phyloP scores from a whole-genome alignment of 2,888 invertebrate species.

The Galerucella calmariensis region DNA sequence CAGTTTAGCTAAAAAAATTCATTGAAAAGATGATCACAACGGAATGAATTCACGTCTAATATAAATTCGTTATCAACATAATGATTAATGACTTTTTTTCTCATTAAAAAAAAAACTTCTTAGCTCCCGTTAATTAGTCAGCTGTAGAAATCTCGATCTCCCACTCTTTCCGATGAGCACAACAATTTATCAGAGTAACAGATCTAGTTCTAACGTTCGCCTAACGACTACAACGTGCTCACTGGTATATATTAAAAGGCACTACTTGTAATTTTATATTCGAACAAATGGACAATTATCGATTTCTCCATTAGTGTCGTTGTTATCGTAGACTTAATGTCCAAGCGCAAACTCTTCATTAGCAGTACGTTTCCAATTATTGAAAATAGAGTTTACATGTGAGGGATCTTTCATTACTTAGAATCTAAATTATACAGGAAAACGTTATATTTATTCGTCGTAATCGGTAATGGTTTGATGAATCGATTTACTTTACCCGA shows the following conservation, averaged over 20 bases:
- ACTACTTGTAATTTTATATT: constrained; percentile 60
- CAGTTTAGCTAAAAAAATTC: too few species aligned
- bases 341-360: constrained; percentile 63
- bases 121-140: not conserved
- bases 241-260: constrained; percentile 54
- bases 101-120: not conserved
- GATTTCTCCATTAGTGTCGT: constrained; percentile 64
- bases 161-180: constrained; percentile 25
- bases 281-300: constrained; percentile 64
- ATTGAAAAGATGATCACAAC: too few species aligned
- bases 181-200: constrained; percentile 42
- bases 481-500: constrained; percentile 42
- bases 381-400: constrained; percentile 52
- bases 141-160: constrained; percentile 21
- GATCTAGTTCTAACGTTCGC: constrained; percentile 53
- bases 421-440: constrained; percentile 28
- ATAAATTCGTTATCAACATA: not conserved
- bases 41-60: too few species aligned
- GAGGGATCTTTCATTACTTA: constrained; percentile 56
- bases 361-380: constrained; percentile 59
- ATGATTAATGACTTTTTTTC: not conserved
- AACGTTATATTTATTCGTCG: not conserved
- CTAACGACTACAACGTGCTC: constrained; percentile 51
- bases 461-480: constrained; percentile 40
- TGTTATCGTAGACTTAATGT: constrained; percentile 54